A percentile compares a stretch with the other conserved stretches of the same genome.
phyloP scores from a whole-genome alignment of 2,888 invertebrate genomes.

The Sesia bembeciformis region DNA sequence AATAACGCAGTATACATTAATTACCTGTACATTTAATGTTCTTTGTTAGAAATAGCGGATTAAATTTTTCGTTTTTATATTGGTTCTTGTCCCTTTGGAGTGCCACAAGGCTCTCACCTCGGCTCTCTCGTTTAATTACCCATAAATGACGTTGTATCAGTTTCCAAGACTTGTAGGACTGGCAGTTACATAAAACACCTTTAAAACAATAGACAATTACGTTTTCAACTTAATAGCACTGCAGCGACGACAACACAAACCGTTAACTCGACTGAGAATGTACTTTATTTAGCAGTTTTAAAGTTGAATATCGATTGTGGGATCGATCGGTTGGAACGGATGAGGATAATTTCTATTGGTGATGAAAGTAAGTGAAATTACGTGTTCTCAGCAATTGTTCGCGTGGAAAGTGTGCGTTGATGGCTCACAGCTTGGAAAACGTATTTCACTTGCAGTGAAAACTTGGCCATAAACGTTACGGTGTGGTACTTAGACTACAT shows the following conservation, averaged over 20 bases:
- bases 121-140: not conserved
- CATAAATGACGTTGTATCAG: not conserved
- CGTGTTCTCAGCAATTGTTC: constrained; percentile 42
- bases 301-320: not conserved
- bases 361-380: constrained; percentile 47
- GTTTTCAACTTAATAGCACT: not conserved
- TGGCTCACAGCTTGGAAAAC: not conserved
- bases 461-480: not conserved
- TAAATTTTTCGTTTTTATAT: no score
- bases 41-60: no score
- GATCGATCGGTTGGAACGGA: constrained; percentile 2
- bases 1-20: no score
- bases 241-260: not conserved
- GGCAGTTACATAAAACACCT: not conserved
- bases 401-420: constrained; percentile 15
- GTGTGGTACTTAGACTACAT: not conserved
- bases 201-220: not conserved
- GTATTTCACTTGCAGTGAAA: not conserved
- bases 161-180: not conserved
- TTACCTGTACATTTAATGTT: no score
- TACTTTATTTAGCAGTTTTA: not conserved
- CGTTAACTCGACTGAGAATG: not conserved
- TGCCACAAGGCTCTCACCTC: not conserved
- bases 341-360: constrained; percentile 27
- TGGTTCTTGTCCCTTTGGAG: not conserved